phyloP scores from a whole-genome alignment of 2,888 invertebrate genomes.

The Cordilura impudica region DNA sequence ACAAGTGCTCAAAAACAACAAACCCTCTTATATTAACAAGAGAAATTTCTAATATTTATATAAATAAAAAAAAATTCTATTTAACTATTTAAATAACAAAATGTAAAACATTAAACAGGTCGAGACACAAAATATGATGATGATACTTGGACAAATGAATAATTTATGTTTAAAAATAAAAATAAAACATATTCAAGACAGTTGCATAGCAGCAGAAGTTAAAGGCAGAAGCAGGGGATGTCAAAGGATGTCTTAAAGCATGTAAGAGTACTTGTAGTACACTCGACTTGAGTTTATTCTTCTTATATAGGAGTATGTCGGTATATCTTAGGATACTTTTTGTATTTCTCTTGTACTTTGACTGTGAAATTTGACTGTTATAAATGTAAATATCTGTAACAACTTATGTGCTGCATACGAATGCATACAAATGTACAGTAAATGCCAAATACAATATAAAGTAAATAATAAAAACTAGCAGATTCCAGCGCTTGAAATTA shows the following conservation, averaged over 20 bases:
- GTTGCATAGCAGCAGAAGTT: background rate
- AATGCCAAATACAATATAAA: too few relatives aligned
- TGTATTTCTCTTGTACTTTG: conserved; percentile 38
- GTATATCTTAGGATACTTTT: too few relatives aligned
- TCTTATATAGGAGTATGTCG: background rate
- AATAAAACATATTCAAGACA: conserved; percentile 18
- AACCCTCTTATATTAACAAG: too few relatives aligned
- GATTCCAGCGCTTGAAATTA: too few relatives aligned
- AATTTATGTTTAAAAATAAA: conserved; percentile 56
- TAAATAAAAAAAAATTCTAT: background rate
- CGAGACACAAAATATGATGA: conserved; percentile 45
- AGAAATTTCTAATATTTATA: too few relatives aligned
- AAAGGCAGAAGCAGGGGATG: conserved; percentile 5
- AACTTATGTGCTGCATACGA: background rate
- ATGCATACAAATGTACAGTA: background rate
- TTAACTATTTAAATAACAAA: background rate
- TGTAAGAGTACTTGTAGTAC: conserved; percentile 23
- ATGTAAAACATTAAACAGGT: conserved; percentile 16
- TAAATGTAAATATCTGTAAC: conserved; percentile 7
- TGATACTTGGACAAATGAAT: conserved; percentile 58
- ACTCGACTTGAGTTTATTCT: conserved; percentile 32
- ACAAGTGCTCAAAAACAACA: too few relatives aligned
- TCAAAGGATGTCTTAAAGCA: conserved; percentile 44
- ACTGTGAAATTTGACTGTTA: conserved; percentile 27
- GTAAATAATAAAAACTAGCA: too few relatives aligned